A percentile compares a stretch with the other conserved stretches of the same genome.
These are phyloP conservation scores for Drosophila tristis DNA, from an alignment of 1,140 invertebrate genomes.

Conservation along the genomic window DNA sequence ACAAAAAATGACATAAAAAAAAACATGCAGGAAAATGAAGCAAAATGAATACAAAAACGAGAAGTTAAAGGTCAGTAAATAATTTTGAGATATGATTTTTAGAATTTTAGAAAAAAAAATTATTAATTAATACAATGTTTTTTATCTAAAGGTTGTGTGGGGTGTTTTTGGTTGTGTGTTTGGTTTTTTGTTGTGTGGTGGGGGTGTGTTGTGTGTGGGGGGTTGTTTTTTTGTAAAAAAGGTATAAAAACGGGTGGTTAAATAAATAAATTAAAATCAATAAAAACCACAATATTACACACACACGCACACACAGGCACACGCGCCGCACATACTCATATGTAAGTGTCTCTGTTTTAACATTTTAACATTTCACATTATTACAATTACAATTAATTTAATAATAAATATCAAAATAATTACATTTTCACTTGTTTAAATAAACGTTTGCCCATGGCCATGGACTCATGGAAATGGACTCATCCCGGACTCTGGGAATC, in stretches of 20 bases:
- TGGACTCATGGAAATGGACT: conserved; percentile 27
- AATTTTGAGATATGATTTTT: no score
- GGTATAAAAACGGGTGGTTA: conserved; percentile 29
- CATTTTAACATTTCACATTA: conserved; percentile 79
- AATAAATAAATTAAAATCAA: conserved; percentile 82
- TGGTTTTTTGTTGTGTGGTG: no score
- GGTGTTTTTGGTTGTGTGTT: no score
- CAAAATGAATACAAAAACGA: conserved; percentile 41
- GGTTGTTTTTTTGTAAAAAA: no score
- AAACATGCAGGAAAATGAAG: conserved; percentile 5
- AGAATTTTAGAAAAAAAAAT: no score
- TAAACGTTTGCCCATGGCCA: conserved; percentile 59
- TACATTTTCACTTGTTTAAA: conserved; percentile 81
- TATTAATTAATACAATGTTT: no score
- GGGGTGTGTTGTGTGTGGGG: no score
- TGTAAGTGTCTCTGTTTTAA: conserved; percentile 19
- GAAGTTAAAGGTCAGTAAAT: no score
- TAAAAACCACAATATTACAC: conserved; percentile 62
- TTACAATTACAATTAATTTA: conserved; percentile 84
- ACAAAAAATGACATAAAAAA: conserved; percentile 11
- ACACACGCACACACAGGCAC: conserved; percentile 22
- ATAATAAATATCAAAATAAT: conserved; percentile 84
- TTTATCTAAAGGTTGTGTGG: no score
- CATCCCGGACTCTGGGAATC: conserved; percentile 11
- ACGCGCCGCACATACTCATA: conserved; percentile 18